Base-by-base conservation (phyloP, 1,140 invertebrate species). In the Mesaphorura yosii region DNA sequence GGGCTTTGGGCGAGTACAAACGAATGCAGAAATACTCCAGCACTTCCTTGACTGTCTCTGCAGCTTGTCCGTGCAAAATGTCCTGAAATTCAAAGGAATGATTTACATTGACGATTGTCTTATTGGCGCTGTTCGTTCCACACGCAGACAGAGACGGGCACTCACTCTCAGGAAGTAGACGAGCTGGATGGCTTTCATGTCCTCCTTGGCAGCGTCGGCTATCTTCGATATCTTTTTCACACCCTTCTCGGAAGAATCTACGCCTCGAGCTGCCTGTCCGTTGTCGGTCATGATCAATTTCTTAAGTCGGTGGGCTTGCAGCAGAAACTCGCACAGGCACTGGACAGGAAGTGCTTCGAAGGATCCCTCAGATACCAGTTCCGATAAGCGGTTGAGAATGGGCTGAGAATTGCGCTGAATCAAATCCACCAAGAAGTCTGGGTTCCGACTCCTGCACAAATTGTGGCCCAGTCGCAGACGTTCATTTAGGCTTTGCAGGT, bases 241-340 rank as follows among this genome's bases (percentile, higher is more conserved):
- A 14, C 27, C 22, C n/a, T 57, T 57, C 23, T 34, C 47, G 2
- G 48, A 48, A 6, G 39, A 44, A 31, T 56, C 51, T 34, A 51
- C 54, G 3, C 27, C 31, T 2, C 37, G 14, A 20, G 22, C 31
- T 14, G 25, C 22, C 47, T 22, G 17, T 46, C 19, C 12, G 19
- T 12, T n/a, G 14, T 48, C 44, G 26, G 22, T 20, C 3, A 5
- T 17, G 31, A 52, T 42, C 27, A 38, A 7, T 29, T 44, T 63
- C 53, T n/a, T 65, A 27, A 60, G 14, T 28, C 38, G 65, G 20
- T 67, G 63, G 2, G 66, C 62, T 51, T 75, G 73, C 60, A 94
- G 76, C 22, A 96, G 73, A 70, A 95, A 96, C 70, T 96, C 92
- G 73, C 92, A 96, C 5, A 97, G 74, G 70, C 92, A 95, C 64